Conservation (phyloP, 2,113 vertebrate species). For the Entomyzon cyanotis region DNA sequence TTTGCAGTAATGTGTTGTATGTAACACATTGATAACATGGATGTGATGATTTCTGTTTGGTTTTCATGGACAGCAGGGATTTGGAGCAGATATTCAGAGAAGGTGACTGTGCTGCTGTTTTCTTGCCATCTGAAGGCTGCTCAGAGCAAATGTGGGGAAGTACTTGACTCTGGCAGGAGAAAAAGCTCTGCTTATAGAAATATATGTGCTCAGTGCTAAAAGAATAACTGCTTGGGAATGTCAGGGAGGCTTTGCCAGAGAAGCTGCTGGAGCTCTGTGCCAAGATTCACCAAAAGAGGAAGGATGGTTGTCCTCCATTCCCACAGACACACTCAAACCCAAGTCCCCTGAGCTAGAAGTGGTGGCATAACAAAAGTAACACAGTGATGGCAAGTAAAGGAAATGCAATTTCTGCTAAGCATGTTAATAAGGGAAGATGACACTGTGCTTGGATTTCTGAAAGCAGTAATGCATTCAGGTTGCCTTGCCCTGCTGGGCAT, state of each 20-base stretch:
- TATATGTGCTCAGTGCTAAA: not conserved
- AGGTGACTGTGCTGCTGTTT: not conserved
- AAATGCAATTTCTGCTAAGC: not conserved
- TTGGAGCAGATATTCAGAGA: not conserved
- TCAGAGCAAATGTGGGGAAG: not conserved
- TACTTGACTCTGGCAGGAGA: not conserved
- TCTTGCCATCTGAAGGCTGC: not conserved
- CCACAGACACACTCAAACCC: not conserved
- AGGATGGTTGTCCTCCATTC: not conserved
- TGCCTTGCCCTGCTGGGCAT: not conserved
- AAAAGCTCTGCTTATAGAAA: not conserved
- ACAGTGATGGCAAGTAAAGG: not conserved
- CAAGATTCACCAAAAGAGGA: not conserved
- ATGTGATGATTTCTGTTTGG: not conserved
- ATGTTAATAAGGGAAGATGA: not conserved
- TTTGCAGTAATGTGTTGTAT: not conserved
- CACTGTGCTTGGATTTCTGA: not conserved
- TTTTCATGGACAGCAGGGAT: not conserved
- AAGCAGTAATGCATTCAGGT: not conserved
- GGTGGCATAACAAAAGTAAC: not conserved
- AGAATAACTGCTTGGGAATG: constrained; percentile 1
- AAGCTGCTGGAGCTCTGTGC: not conserved
- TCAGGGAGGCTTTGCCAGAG: not conserved
- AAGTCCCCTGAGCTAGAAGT: not conserved
- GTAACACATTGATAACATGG: not conserved